Evolutionary conservation across 2,797 vertebrate genomes (phyloP), one percentile per base, ranked within the genome.

Genomic region (Ataeniobius toweri): DNA sequence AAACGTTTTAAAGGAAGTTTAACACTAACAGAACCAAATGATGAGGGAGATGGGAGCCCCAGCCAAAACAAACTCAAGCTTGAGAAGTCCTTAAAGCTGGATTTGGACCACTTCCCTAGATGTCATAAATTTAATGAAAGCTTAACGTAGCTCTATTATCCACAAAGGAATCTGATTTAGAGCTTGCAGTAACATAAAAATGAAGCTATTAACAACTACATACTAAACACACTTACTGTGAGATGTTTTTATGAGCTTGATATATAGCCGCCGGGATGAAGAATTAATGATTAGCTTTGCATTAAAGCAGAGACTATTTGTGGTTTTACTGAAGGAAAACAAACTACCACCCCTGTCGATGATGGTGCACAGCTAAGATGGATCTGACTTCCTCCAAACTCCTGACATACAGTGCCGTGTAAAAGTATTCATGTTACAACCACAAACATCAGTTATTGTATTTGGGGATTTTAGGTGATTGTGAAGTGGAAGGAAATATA

Each of bases 261-360:
- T 69, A 69, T 36, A 69, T 46, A 24, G 10, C 65, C 26, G 67
- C 41, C 5, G 24, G 41, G 24, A 26, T 6, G 67, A 16, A n/a
- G 26, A 31, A 69, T n/a, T 46, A 41, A 46, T 46, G 67, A 69
- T 69, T 69, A 48, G 44, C 67, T 48, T 69, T 48, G 67, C 67
- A 48, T 69, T 69, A 46, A n/a, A 46, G 31, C 12, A 1, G 65
- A 22, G 39, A 68, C 12, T n/a, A 46, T 69, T 41, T 44, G 67
- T 14, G 13, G 24, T 26, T 46, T 44, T 46, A 69, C 2, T 26
- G 41, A n/a, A n/a, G 24, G 41, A 4, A 69, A 69, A 18, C 41
- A 46, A n/a, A 46, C 41, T 69, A 41, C 24, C 24, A n/a, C 4
- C 22, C 13, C 65, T 6, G 22, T 41, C 2, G 39, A 24, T 31